Evolutionary conservation across 2,113 vertebrate species (phyloP), one percentile per base, ranked within the genome.

Genomic region (Paramormyrops kingsleyae): DNA sequence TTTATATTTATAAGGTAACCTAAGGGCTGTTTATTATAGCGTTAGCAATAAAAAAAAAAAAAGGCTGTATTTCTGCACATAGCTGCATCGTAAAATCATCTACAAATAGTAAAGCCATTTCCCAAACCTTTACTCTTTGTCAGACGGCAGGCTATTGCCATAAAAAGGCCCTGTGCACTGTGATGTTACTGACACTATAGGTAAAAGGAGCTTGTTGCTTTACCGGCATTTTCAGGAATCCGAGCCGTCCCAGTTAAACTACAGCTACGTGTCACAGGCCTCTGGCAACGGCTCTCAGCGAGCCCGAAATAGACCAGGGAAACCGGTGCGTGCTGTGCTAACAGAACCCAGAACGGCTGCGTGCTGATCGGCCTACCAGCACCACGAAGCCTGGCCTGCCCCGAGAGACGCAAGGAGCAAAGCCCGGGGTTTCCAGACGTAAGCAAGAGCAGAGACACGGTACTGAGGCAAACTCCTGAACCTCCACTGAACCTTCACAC

Each of bases 151-250:
- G 91, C 46, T 6, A 24, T 85, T 83, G 89, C 89, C 74, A 90
- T 92, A 94, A 95, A 95, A 95, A 94, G 94, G 89, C 94, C 94
- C 93, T 95, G 94, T 93, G 93, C 94, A 95, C 95, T 94, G 94
- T 94, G 93, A 94, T 92, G 91, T 90, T 93, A 93, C 91, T 91
- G 92, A 92, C 90, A 85, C 15, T 31, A 66, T 91, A 92, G 31
- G 95, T 95, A 96, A 96, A 93, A 92, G 89, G 93, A 96, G 92
- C 94, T 92, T 90, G 93, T 93, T 94, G 92, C 95, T 95, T 96
- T 94, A 94, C 94, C 95, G 93, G 94, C 93, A 84, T 91, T 93
- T 90, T 93, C 94, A 93, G 94, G 94, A 96, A 95, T 93, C 92
- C 92, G 95, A 96, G 94, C 90, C n/a, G 89, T 92, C 94, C 93